Percentiles rank a stretch among this genome's conserved stretches.
Evolutionary conservation across 2,888 invertebrate species (phyloP).

Genomic region (Drosophila merina): DNA sequence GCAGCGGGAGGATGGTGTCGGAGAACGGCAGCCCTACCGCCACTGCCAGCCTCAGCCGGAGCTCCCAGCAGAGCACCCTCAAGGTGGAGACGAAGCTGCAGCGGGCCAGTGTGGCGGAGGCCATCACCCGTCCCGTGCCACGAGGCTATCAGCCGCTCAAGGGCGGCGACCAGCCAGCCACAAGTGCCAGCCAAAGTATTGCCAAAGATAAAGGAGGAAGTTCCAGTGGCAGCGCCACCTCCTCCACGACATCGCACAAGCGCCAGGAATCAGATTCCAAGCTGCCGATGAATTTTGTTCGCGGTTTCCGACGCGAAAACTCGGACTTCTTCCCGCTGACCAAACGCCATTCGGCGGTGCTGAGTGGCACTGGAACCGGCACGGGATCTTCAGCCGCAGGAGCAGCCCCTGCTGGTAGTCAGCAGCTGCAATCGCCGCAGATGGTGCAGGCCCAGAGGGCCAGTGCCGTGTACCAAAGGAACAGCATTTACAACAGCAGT

Average conservation of each 20-base stretch:
- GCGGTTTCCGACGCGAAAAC: constrained; percentile 92
- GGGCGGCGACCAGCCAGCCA: constrained; percentile 28
- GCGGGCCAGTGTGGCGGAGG: constrained; percentile 80
- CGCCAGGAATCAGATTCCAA: constrained; percentile 90
- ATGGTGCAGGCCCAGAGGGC: constrained; percentile 86
- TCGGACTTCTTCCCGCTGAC: constrained; percentile 92
- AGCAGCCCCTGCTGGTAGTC: background rate
- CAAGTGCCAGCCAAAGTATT: constrained; percentile 51
- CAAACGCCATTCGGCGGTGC: constrained; percentile 90
- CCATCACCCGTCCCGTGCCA: constrained; percentile 75
- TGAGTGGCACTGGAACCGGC: constrained; percentile 81
- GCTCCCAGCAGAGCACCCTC: constrained; percentile 83
- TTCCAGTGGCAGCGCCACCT: constrained; percentile 10
- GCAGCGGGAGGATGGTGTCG: constrained; percentile 60
- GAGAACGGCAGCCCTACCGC: constrained; percentile 51
- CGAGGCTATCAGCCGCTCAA: constrained; percentile 74
- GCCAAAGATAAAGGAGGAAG: constrained; percentile 65
- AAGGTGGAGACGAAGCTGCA: constrained; percentile 82
- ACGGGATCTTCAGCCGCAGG: constrained; percentile 34
- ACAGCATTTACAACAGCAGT: constrained; percentile 84
- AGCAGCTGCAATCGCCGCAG: constrained; percentile 78
- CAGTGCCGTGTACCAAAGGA: constrained; percentile 89
- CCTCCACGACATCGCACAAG: constrained; percentile 84
- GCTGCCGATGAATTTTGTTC: constrained; percentile 89
- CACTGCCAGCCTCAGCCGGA: constrained; percentile 76